A percentile compares a stretch with the other conserved stretches of the same genome.
phyloP scores from a whole-genome alignment of 2,888 invertebrate species.

The Exephanes ischioxanthus region DNA sequence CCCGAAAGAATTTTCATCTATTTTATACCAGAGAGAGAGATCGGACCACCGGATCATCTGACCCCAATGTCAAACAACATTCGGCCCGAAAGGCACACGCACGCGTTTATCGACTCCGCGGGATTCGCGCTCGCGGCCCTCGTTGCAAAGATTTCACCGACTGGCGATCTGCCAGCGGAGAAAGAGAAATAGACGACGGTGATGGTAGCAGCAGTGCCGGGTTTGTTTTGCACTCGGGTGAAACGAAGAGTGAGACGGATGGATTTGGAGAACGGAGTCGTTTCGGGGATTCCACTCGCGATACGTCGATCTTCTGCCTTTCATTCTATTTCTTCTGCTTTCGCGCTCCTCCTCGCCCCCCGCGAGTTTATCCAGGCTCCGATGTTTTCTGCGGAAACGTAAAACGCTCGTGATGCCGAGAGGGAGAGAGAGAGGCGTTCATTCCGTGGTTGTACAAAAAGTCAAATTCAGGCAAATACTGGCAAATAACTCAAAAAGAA shows the following conservation, averaged over 20 bases:
- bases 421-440: neutral
- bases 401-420: slow-evolving; percentile 37
- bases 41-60: slow-evolving; percentile 38
- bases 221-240: slow-evolving; percentile 53
- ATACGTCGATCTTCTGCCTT: slow-evolving; percentile 56
- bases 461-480: no score
- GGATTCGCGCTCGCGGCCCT: slow-evolving; percentile 46
- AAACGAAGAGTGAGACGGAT: slow-evolving; percentile 51
- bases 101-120: slow-evolving; percentile 27
- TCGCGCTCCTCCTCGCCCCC: slow-evolving; percentile 17
- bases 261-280: slow-evolving; percentile 16
- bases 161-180: slow-evolving; percentile 54
- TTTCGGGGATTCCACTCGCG: slow-evolving; percentile 62
- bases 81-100: slow-evolving; percentile 28
- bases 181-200: slow-evolving; percentile 30
- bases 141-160: slow-evolving; percentile 46
- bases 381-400: slow-evolving; percentile 35
- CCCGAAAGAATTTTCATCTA: slow-evolving; percentile 6
- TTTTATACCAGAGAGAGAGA: slow-evolving; percentile 29
- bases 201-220: slow-evolving; percentile 10
- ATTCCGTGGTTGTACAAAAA: no score
- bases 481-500: no score
- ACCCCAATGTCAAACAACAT: slow-evolving; percentile 61
- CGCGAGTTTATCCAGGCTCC: slow-evolving; percentile 33
- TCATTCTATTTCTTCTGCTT: slow-evolving; percentile 16